These are phyloP conservation scores for Rhingia campestris DNA, from an alignment of 2,888 invertebrate species.

Conservation along the genomic window DNA sequence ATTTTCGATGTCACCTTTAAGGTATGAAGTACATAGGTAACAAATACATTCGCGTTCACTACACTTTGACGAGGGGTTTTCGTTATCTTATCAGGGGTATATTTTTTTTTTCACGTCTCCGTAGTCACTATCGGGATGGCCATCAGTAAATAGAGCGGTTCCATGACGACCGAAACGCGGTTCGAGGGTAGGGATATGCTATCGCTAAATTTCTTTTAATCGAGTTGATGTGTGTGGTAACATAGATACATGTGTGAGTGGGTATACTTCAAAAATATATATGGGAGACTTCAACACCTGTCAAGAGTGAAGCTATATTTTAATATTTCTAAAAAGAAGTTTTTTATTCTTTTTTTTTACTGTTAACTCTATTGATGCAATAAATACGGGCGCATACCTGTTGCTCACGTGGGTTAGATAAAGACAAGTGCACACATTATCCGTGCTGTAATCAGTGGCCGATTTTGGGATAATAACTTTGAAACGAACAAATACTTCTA, in stretches of 20 bases:
- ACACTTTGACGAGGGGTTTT: constrained; percentile 32
- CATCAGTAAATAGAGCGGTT: constrained; percentile 37
- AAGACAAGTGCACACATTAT: no score
- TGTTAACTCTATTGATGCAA: no score
- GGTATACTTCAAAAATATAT: neutral
- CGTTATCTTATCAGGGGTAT: constrained; percentile 52
- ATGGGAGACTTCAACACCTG: constrained; percentile 24
- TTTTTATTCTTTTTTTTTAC: neutral
- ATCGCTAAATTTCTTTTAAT: neutral
- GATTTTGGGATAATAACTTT: no score
- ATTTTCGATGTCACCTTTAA: constrained; percentile 44
- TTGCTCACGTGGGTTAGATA: no score
- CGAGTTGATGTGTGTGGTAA: neutral
- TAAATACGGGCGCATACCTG: no score
- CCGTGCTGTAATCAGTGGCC: no score
- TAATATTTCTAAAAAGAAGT: neutral
- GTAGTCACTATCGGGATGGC: constrained; percentile 40
- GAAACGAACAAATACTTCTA: no score
- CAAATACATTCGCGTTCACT: constrained; percentile 14
- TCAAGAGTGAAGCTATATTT: neutral
- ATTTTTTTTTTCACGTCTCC: constrained; percentile 36
- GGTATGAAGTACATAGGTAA: constrained; percentile 32
- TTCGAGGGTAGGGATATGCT: constrained; percentile 3
- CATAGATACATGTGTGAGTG: neutral
- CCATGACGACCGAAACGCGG: constrained; percentile 17